A percentile compares a stretch with the other conserved stretches of the same genome.
phyloP scores from a whole-genome alignment of 1,140 invertebrate genomes.

The Nephotettix cincticeps region DNA sequence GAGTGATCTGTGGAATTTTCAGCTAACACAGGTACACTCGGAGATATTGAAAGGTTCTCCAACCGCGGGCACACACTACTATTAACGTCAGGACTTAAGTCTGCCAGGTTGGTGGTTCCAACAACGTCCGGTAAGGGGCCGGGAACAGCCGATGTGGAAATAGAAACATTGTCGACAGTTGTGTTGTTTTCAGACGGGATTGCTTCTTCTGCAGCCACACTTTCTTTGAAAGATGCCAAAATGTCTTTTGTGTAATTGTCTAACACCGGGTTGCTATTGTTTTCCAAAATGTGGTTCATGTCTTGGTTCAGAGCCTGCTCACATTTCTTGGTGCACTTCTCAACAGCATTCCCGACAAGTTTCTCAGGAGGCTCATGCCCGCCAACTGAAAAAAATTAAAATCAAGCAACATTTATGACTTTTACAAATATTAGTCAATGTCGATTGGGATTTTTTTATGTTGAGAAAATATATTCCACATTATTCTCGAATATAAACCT shows the following conservation, averaged over 20 bases:
- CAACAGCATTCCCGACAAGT: not conserved
- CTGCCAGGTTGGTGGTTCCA: not conserved
- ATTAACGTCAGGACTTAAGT: not conserved
- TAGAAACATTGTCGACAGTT: not conserved
- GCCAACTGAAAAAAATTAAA: not conserved
- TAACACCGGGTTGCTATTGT: not conserved
- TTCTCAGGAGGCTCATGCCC: not conserved
- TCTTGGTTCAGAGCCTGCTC: not conserved
- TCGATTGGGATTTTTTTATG: too few species aligned
- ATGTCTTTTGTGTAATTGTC: conserved; percentile 7
- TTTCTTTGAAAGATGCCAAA: not conserved
- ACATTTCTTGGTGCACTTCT: not conserved
- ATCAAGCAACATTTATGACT: not conserved
- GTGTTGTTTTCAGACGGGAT: not conserved
- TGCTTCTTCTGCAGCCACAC: not conserved
- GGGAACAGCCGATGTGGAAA: not conserved
- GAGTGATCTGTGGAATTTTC: not conserved
- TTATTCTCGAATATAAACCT: too few species aligned
- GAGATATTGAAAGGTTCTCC: not conserved
- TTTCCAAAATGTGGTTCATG: not conserved
- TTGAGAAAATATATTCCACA: too few species aligned
- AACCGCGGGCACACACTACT: not conserved
- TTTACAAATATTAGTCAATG: not conserved
- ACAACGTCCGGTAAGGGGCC: not conserved
- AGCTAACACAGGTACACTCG: not conserved